Conservation (phyloP, 2,113 vertebrate species). For the Chionomys nivalis region DNA sequence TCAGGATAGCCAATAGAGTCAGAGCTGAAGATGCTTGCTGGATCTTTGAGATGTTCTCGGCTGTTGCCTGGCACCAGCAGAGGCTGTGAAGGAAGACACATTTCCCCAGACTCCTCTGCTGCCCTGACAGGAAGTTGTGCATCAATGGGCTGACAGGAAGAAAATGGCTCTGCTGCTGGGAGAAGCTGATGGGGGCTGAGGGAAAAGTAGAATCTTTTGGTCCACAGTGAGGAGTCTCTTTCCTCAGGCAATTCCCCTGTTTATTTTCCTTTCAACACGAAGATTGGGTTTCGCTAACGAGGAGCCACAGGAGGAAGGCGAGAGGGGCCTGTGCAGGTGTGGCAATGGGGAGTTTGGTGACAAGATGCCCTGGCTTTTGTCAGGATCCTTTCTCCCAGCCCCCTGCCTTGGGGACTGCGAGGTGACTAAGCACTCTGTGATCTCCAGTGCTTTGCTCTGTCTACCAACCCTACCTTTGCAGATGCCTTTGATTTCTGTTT, state of each 20-base stretch:
- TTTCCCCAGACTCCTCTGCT: not conserved
- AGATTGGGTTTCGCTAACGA: conserved; percentile 29
- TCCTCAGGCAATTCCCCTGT: not conserved
- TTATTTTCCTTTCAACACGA: conserved; percentile 25
- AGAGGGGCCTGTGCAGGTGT: conserved; percentile 16
- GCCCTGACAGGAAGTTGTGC: conserved; percentile 58
- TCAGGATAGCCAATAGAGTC: not conserved
- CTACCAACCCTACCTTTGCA: conserved; percentile 46
- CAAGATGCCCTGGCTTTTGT: not conserved
- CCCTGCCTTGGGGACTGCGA: not conserved
- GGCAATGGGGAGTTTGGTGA: not conserved
- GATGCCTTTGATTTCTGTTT: conserved; percentile 60
- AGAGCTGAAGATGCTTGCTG: not conserved
- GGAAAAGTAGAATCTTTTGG: not conserved
- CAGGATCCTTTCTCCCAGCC: not conserved
- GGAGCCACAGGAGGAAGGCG: not conserved
- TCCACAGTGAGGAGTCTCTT: not conserved
- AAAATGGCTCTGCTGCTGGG: conserved; percentile 42
- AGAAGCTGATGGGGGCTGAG: not conserved
- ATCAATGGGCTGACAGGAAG: conserved; percentile 61
- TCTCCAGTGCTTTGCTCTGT: not conserved
- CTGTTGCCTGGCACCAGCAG: not conserved
- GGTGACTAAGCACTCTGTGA: conserved; percentile 41
- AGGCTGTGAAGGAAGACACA: conserved; percentile 42
- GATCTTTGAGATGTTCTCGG: not conserved